Evolutionary conservation across 2,113 vertebrate genomes (phyloP).

Genomic region (Cololabis saira): DNA sequence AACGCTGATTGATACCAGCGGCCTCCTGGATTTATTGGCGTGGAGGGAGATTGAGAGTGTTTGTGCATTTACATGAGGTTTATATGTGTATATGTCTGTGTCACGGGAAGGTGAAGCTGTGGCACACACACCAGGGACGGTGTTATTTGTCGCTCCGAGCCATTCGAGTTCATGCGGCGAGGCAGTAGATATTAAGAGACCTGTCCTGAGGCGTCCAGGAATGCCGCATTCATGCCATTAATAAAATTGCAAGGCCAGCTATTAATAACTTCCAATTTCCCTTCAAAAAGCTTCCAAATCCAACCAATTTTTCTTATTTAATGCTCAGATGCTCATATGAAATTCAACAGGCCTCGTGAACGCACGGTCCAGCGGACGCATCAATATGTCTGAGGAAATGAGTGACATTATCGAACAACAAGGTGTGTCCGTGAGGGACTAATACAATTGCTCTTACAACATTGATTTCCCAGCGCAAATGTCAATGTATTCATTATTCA

Average conservation of each 20-base stretch:
- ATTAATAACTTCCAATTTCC: constrained; percentile 5
- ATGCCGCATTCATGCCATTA: no score
- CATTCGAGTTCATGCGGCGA: constrained; percentile 39
- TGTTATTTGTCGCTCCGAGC: background rate
- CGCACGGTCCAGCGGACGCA: constrained; percentile 29
- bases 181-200: constrained; percentile 51
- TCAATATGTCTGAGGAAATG: constrained; percentile 70
- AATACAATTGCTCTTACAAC: constrained; percentile 64
- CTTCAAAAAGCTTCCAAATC: constrained; percentile 12
- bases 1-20: constrained; percentile 68
- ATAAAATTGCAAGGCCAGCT: background rate
- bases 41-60: constrained; percentile 21
- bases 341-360: constrained; percentile 63
- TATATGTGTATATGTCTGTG: constrained; percentile 9
- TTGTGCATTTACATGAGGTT: constrained; percentile 12
- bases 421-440: constrained; percentile 63
- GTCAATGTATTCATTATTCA: constrained; percentile 81
- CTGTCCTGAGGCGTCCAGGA: constrained; percentile 46
- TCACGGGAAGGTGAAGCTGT: constrained; percentile 27
- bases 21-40: constrained; percentile 57
- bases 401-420: constrained; percentile 66
- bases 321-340: constrained; percentile 33
- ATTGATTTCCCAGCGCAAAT: constrained; percentile 77
- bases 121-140: no score
- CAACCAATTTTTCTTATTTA: constrained; percentile 23